A percentile compares a stretch with the other conserved stretches of the same genome.
Conservation (phyloP, 2,888 invertebrate genomes). For the Ashinkailepas kermadecensis region DNA sequence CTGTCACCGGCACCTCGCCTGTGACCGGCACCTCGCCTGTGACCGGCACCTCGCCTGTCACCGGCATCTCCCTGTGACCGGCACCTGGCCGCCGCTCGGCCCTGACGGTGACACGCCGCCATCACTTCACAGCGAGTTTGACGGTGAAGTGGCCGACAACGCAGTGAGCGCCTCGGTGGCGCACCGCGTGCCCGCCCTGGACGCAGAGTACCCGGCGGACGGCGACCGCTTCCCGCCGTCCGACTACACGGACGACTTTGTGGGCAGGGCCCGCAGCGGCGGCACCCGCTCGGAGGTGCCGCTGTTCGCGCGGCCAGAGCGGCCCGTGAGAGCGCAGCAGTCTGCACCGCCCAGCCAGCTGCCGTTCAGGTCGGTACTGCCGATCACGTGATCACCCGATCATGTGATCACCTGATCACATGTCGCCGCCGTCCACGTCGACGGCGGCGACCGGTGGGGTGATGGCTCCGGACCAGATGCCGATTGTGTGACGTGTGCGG, state of each 20-base stretch:
- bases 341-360: neutral
- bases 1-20: too few relatives aligned
- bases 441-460: too few relatives aligned
- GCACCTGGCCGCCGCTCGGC: too few relatives aligned
- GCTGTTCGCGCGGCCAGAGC: neutral
- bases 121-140: neutral
- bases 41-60: too few relatives aligned
- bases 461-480: too few relatives aligned
- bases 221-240: neutral
- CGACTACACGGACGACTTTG: neutral
- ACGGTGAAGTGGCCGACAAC: neutral
- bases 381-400: too few relatives aligned
- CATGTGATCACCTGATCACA: too few relatives aligned
- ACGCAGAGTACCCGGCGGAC: neutral
- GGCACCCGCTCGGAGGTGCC: constrained; percentile 1
- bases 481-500: too few relatives aligned
- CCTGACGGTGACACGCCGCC: neutral
- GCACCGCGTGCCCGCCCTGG: neutral
- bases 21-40: too few relatives aligned
- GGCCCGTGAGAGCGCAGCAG: neutral
- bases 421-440: too few relatives aligned
- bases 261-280: neutral
- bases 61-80: too few relatives aligned
- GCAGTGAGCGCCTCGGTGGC: neutral
- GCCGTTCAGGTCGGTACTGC: neutral